phyloP scores from a whole-genome alignment of 2,113 vertebrate species.

The Epinephelus fuscoguttatus region DNA sequence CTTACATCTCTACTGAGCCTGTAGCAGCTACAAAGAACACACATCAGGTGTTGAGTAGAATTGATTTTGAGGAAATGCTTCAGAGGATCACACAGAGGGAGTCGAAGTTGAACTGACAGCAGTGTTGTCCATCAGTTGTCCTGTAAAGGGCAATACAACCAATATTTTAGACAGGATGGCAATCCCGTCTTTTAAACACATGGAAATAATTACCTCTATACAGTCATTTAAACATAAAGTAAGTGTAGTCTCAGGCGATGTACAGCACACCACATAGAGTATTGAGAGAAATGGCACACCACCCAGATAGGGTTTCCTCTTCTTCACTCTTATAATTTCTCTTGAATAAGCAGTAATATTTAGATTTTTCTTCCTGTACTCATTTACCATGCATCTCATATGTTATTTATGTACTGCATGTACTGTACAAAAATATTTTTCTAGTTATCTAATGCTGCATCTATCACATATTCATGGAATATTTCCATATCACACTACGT shows the following conservation, averaged over 20 bases:
- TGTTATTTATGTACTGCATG: slow-evolving; percentile 14
- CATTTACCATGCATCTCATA: slow-evolving; percentile 1
- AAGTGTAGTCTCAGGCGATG: not conserved
- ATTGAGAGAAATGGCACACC: not conserved
- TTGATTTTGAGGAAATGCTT: slow-evolving; percentile 1
- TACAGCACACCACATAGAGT: not conserved
- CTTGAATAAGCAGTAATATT: not conserved
- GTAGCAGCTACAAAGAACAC: slow-evolving; percentile 7
- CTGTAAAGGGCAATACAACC: not conserved
- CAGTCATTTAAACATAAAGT: not conserved
- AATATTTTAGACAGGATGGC: not conserved
- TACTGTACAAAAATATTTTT: not conserved
- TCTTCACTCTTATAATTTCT: not conserved
- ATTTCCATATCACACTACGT: slow-evolving; percentile 12
- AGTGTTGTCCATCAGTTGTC: not conserved
- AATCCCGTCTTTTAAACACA: not conserved
- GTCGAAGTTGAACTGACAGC: slow-evolving; percentile 16
- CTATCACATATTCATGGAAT: not conserved
- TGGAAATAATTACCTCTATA: not conserved
- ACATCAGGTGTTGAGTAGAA: not conserved
- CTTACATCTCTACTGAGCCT: not conserved
- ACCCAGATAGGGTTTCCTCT: not conserved
- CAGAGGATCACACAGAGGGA: not conserved
- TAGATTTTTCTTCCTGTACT: not conserved
- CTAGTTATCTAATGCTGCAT: not conserved